phyloP scores from a whole-genome alignment of 2,113 vertebrate species.

The Oryctolagus cuniculus region DNA sequence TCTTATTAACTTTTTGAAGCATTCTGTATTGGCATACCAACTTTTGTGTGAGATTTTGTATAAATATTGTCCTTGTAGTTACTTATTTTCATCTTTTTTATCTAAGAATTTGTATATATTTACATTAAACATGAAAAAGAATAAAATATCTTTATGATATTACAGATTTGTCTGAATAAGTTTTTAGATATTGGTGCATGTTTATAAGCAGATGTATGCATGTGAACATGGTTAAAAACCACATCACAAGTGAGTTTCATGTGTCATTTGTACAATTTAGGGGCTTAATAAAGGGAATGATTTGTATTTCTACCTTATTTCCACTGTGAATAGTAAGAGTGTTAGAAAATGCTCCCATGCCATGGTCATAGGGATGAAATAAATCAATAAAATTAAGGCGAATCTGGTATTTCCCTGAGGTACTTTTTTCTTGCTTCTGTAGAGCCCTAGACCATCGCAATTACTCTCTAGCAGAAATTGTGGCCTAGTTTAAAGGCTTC shows the following conservation, averaged over 20 bases:
- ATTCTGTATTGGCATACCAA: background rate
- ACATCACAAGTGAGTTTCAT: background rate
- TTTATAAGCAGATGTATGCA: background rate
- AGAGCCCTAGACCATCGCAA: background rate
- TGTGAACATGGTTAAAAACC: background rate
- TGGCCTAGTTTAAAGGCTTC: slow-evolving; percentile 21
- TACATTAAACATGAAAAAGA: background rate
- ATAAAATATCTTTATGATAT: background rate
- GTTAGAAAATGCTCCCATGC: background rate
- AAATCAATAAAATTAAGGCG: slow-evolving; percentile 13
- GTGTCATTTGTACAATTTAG: background rate
- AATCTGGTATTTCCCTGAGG: background rate
- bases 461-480: slow-evolving; percentile 41
- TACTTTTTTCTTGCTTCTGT: background rate
- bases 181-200: background rate
- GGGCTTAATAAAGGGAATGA: background rate
- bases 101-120: background rate
- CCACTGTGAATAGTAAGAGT: background rate
- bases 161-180: background rate
- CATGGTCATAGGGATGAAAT: background rate
- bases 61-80: background rate
- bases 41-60: slow-evolving; percentile 17
- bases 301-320: slow-evolving; percentile 33
- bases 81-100: slow-evolving; percentile 7
- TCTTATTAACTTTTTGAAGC: no score